These are phyloP conservation scores for Parnassius glacialis DNA, from an alignment of 2,888 invertebrate genomes.

Conservation along the genomic window DNA sequence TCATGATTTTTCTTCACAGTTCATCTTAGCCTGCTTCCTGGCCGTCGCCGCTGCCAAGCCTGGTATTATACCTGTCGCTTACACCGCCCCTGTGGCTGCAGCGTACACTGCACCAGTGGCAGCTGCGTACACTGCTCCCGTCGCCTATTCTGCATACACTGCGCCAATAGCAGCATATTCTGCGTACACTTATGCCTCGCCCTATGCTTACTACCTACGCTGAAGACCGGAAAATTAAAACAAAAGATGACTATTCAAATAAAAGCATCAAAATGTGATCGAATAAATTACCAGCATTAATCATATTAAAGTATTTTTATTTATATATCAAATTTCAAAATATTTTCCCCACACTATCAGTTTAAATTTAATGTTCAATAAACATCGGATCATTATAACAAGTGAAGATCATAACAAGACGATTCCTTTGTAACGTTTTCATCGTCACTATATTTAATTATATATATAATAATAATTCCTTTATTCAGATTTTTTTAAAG, in stretches of 20 bases:
- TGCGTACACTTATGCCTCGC: slow-evolving; percentile 45
- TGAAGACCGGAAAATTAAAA: slow-evolving; percentile 34
- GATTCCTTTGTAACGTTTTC: no score
- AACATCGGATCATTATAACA: no score
- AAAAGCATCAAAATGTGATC: slow-evolving; percentile 27
- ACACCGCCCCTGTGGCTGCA: slow-evolving; percentile 44
- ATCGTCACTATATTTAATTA: no score
- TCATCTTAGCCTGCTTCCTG: slow-evolving; percentile 70
- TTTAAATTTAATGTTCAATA: no score
- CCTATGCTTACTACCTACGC: slow-evolving; percentile 44
- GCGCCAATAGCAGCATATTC: slow-evolving; percentile 51
- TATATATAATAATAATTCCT: no score
- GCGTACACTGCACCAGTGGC: slow-evolving; percentile 50
- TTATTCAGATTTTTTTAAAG: no score
- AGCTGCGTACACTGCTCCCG: slow-evolving; percentile 48
- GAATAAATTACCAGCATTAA: slow-evolving; percentile 18
- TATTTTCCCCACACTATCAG: no score
- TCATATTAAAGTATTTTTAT: slow-evolving; percentile 10
- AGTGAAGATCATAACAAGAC: no score
- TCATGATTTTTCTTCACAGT: slow-evolving; percentile 48
- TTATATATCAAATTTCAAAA: not conserved
- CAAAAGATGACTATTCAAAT: slow-evolving; percentile 33
- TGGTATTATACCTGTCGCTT: slow-evolving; percentile 45
- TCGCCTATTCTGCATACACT: slow-evolving; percentile 48
- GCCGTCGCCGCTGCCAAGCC: slow-evolving; percentile 72